These are phyloP conservation scores for Spea hammondii DNA, from an alignment of 2,797 vertebrate species.

Conservation along the genomic window DNA sequence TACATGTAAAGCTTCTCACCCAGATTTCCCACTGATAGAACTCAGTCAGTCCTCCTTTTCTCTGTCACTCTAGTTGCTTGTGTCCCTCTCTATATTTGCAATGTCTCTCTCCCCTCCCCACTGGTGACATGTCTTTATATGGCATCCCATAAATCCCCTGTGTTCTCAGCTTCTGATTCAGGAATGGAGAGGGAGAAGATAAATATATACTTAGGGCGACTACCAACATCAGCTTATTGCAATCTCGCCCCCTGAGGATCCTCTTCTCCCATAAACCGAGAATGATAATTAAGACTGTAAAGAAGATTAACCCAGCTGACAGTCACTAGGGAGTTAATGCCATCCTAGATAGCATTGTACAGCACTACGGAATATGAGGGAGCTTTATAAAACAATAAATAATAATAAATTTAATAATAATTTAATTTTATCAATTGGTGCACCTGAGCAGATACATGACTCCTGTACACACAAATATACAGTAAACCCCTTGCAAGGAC, in stretches of 20 bases:
- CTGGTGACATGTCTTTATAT: slow-evolving; percentile 49
- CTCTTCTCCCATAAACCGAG: slow-evolving; percentile 21
- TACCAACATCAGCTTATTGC: slow-evolving; percentile 32
- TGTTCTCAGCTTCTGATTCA: slow-evolving; percentile 26
- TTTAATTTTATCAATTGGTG: no score
- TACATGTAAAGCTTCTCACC: background rate
- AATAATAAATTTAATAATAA: no score
- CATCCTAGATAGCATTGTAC: no score
- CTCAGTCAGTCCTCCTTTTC: slow-evolving; percentile 13
- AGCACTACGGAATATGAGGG: no score
- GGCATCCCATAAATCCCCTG: slow-evolving; percentile 45
- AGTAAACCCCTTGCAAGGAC: no score
- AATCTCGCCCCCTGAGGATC: slow-evolving; percentile 15
- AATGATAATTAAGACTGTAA: slow-evolving; percentile 19
- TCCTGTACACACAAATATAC: no score
- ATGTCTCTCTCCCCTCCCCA: slow-evolving; percentile 24
- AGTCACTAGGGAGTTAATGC: background rate
- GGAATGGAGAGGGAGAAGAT: slow-evolving; percentile 48
- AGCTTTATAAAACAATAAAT: no score
- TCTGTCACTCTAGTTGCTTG: slow-evolving; percentile 14
- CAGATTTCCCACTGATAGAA: background rate
- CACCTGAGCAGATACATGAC: no score
- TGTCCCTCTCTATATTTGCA: slow-evolving; percentile 24
- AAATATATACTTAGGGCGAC: slow-evolving; percentile 49
- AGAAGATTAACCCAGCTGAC: slow-evolving; percentile 1